Base-by-base conservation (phyloP, 1,140 invertebrate genomes). In the Bilobella aurantiaca region DNA sequence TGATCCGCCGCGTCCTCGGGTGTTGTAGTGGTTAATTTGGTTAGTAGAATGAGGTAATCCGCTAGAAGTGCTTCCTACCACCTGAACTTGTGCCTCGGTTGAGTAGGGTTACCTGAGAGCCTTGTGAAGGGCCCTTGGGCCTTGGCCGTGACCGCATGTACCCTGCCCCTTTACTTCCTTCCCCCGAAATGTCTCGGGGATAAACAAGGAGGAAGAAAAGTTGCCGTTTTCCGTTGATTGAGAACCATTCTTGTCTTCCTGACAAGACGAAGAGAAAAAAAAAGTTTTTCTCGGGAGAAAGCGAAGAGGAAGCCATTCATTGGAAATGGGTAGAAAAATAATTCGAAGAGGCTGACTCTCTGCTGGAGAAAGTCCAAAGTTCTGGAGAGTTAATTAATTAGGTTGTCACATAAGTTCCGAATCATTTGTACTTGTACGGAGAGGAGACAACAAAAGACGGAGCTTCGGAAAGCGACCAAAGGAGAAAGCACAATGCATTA, bases 341-440 rank as follows among this genome's bases (percentile, higher is more conserved):
- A 53, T 53, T 53, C 21, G 5, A 53, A 53, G 21, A 23, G 49
- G 23, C 18, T 18, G 8, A 42, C 34, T 42, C 34, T 18, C 34
- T 42, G n/a, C 18, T 42, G 34, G 34, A 42, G 34, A 42, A 18
- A 18, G 8, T 42, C 34, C 49, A 23, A 53, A 53, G 49, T 53
- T 53, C 25, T 18, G 49, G 61, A 28, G 31, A 58, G 56, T 30
- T 67, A 67, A 67, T 67, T 67, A 67, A 67, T 67, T 67, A 58
- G 61, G 47, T 63, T 67, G 66, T 67, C 66, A 67, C 61, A 63
- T n/a, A 67, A 60, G 30, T 62, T 58, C 37, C 28, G 46, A 56
- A 60, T 67, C 60, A 67, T 67, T 67, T 67, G 66, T 67, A 42
- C 47, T 46, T 59, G 12, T 49, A 30, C 2, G 30, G 8, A 25